Evolutionary conservation across 2,888 invertebrate species (phyloP).

Genomic region (Mythimna ferrago): DNA sequence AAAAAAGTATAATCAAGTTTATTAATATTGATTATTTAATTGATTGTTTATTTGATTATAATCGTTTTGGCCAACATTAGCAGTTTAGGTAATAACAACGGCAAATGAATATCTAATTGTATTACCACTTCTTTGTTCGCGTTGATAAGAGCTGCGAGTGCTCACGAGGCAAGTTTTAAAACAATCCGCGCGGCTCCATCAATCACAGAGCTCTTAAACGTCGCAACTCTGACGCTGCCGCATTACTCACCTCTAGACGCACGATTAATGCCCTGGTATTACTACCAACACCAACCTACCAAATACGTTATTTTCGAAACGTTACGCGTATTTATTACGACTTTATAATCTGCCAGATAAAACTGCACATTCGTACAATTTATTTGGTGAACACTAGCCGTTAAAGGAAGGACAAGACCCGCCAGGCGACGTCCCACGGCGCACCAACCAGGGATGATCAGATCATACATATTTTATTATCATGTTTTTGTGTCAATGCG

Average conservation of each 20-base stretch:
- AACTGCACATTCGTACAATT: slow-evolving; percentile 67
- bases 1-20: too few relatives aligned
- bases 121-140: slow-evolving; percentile 34
- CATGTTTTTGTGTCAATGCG: slow-evolving; percentile 71
- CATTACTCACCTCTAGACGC: slow-evolving; percentile 73
- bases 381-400: slow-evolving; percentile 66
- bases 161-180: slow-evolving; percentile 52
- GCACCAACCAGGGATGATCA: slow-evolving; percentile 59
- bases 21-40: too few relatives aligned
- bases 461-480: slow-evolving; percentile 69
- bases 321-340: slow-evolving; percentile 65
- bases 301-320: slow-evolving; percentile 56
- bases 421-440: slow-evolving; percentile 45
- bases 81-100: background rate
- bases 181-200: slow-evolving; percentile 69
- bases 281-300: slow-evolving; percentile 41
- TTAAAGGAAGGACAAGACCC: slow-evolving; percentile 46
- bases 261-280: slow-evolving; percentile 61
- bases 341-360: slow-evolving; percentile 72
- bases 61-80: too few relatives aligned
- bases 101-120: slow-evolving; percentile 31
- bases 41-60: too few relatives aligned
- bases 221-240: slow-evolving; percentile 75
- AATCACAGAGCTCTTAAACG: slow-evolving; percentile 78
- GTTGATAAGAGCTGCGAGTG: slow-evolving; percentile 11